A percentile compares a stretch with the other conserved stretches of the same genome.
Evolutionary conservation across 2,113 vertebrate species (phyloP).

Genomic region (Regulus satrapa): DNA sequence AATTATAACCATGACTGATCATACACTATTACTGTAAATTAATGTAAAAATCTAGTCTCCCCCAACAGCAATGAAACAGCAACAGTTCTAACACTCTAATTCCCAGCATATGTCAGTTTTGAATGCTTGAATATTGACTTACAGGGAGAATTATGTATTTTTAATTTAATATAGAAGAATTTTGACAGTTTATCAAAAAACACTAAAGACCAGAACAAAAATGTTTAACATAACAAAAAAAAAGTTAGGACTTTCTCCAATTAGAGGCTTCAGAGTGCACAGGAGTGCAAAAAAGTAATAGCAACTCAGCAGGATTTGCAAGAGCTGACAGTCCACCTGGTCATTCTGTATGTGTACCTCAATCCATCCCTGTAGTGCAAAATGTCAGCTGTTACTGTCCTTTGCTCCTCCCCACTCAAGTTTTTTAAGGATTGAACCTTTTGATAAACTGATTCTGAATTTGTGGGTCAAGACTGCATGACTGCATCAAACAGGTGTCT

Average conservation of each 20-base stretch:
- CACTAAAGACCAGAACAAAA: not conserved
- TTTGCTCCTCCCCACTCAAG: not conserved
- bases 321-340: not conserved
- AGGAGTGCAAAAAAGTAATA: not conserved
- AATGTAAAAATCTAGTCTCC: constrained; percentile 1
- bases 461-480: not conserved
- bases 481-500: not conserved
- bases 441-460: not conserved
- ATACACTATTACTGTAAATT: not conserved
- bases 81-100: not conserved
- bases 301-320: not conserved
- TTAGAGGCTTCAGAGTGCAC: not conserved
- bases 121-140: not conserved
- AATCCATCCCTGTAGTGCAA: not conserved
- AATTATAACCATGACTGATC: constrained; percentile 33
- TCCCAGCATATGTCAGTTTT: not conserved
- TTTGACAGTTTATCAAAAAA: not conserved
- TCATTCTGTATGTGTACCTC: not conserved
- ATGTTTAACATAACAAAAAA: not conserved
- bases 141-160: not conserved
- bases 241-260: not conserved
- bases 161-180: not conserved
- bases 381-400: not conserved
- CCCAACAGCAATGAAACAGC: constrained; percentile 3
- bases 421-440: not conserved